Evolutionary conservation across 2,888 invertebrate genomes (phyloP), one percentile per base, ranked within the genome.

Genomic region (Drosophila affinis): DNA sequence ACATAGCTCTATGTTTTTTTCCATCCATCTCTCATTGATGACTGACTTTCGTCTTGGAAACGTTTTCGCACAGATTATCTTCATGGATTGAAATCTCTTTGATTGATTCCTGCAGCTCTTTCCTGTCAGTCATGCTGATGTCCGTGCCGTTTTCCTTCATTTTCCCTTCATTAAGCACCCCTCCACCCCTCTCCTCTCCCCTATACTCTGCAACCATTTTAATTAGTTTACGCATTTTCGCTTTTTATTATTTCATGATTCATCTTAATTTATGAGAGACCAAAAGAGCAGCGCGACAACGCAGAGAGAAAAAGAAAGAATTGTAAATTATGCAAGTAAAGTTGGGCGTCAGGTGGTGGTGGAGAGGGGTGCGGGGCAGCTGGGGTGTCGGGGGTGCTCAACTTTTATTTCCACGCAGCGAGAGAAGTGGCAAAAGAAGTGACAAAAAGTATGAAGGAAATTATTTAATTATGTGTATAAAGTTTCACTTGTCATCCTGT

Each of bases 391-490:
- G 7, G 9, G 29, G 62, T 56, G 49, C 53, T 57, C 71, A 65
- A 80, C 77, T 76, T 81, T 53, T 47, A 69, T 62, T 56, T 61
- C 60, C 59, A 55, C 63, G 60, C 45, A 7, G n/a, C n/a, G 39
- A 68, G 21, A 67, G 21, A 55, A 55, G 68, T 56, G 69, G 55
- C 72, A 45, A 58, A 73, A 73, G 64, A 76, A 67, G 59, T 76
- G 65, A 54, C 56, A 49, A n/a, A 10, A 29, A 17, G 51, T 57
- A 48, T 59, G 53, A 57, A 54, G 69, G 63, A 79, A 85, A 75
- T 83, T 80, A 72, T 83, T 83, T 83, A 85, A 85, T 88, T 85
- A 81, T 81, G 77, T 86, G 77, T 68, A 62, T 76, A 81, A 83
- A 88, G 73, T 88, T 85, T 78, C 69, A 68, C 77, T 75, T 76